phyloP scores from a whole-genome alignment of 2,113 vertebrate species.

The Paedocypris sp. region DNA sequence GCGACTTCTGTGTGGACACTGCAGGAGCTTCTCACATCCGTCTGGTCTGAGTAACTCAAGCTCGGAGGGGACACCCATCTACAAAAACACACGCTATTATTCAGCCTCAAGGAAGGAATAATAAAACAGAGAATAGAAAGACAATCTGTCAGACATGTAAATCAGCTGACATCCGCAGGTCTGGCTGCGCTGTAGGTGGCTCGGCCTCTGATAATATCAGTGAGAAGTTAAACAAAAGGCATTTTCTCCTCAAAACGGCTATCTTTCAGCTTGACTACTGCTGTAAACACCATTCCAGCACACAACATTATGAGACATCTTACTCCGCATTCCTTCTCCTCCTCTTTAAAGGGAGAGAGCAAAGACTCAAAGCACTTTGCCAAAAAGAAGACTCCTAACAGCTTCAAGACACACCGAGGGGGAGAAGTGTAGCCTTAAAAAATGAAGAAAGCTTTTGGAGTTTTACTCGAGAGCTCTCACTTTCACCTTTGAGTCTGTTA shows the following conservation, averaged over 20 bases:
- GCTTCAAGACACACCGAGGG: constrained; percentile 11
- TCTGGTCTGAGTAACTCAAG: constrained; percentile 31
- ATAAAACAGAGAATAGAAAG: constrained; percentile 10
- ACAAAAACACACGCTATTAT: constrained; percentile 42
- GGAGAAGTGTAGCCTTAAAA: constrained; percentile 13
- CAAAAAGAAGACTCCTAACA: constrained; percentile 34
- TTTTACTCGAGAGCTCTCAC: constrained; percentile 1
- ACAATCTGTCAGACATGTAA: constrained; percentile 38
- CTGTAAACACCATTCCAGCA: constrained; percentile 68
- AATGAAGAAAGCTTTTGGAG: constrained; percentile 1
- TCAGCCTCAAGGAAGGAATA: constrained; percentile 35
- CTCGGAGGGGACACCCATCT: constrained; percentile 32
- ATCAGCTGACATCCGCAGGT: constrained; percentile 34
- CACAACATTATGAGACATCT: constrained; percentile 59
- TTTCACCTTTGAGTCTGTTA: constrained; percentile 19
- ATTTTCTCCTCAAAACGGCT: constrained; percentile 61
- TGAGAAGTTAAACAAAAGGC: constrained; percentile 67
- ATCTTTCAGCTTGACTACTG: constrained; percentile 70
- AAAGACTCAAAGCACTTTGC: constrained; percentile 45
- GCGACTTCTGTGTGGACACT: constrained; percentile 1
- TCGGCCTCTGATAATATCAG: constrained; percentile 50
- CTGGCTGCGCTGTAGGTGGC: constrained; percentile 21
- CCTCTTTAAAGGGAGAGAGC: constrained; percentile 44
- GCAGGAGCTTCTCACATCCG: neutral
- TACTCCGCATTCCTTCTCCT: constrained; percentile 55